phyloP scores from a whole-genome alignment of 2,888 invertebrate species.

The Caenorhabditis macrosperma region DNA sequence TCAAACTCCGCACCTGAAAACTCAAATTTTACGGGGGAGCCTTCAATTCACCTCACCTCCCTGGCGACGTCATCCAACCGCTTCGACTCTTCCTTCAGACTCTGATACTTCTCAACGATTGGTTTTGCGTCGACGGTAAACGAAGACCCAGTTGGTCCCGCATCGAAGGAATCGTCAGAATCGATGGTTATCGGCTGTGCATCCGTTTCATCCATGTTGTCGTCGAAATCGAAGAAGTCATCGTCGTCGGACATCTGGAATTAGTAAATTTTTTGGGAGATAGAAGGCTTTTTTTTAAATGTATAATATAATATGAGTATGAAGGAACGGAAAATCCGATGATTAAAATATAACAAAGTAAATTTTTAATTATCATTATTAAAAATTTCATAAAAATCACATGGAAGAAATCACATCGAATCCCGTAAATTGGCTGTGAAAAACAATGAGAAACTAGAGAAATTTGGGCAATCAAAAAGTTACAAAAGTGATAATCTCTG shows the following conservation, averaged over 20 bases:
- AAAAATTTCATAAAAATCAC: too few relatives aligned
- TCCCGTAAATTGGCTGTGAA: not conserved
- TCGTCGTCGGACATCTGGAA: slow-evolving; percentile 15
- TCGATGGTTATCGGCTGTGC: slow-evolving; percentile 3
- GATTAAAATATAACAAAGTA: too few relatives aligned
- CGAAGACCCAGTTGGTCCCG: not conserved
- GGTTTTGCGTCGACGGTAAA: not conserved
- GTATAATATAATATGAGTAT: too few relatives aligned
- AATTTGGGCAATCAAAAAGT: slow-evolving; percentile 3
- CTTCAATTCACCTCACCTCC: slow-evolving; percentile 15
- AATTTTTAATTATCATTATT: too few relatives aligned
- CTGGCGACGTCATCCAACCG: slow-evolving; percentile 45
- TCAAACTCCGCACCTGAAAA: slow-evolving; percentile 33
- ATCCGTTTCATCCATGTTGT: not conserved
- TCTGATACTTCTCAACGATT: slow-evolving; percentile 35
- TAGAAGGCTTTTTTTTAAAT: too few relatives aligned
- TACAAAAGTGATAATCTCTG: slow-evolving; percentile 43
- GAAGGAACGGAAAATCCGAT: too few relatives aligned
- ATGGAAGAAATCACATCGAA: too few relatives aligned
- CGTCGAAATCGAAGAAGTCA: slow-evolving; percentile 33
- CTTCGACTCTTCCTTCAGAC: slow-evolving; percentile 35
- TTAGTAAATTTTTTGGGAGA: not conserved
- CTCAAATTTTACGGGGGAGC: too few relatives aligned
- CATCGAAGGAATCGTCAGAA: slow-evolving; percentile 44
- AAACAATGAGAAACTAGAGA: slow-evolving; percentile 1